Percentiles rank a stretch among this genome's conserved stretches.
phyloP scores from a whole-genome alignment of 2,113 vertebrate species.

The Edolisoma coerulescens region DNA sequence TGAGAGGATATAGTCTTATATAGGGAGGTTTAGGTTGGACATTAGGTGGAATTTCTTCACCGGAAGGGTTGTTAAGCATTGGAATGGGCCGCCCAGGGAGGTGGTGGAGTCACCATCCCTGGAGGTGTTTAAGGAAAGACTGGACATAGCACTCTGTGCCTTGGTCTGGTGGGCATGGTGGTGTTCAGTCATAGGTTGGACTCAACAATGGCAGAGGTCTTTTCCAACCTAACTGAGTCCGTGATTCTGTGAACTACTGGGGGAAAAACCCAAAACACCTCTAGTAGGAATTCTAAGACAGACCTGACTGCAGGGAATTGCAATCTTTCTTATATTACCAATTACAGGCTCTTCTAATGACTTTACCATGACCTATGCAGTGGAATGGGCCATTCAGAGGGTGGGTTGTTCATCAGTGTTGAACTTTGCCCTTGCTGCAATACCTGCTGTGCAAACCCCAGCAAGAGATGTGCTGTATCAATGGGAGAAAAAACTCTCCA shows the following conservation, averaged over 20 bases:
- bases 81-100: neutral
- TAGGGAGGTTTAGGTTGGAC: neutral
- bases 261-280: neutral
- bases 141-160: neutral
- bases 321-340: neutral
- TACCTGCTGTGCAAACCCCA: neutral
- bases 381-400: neutral
- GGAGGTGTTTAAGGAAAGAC: neutral
- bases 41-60: neutral
- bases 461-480: neutral
- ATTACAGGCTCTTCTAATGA: neutral
- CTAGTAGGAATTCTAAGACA: neutral
- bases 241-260: neutral
- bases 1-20: neutral
- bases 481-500: neutral
- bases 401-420: neutral
- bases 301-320: neutral
- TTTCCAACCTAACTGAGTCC: neutral
- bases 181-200: neutral
- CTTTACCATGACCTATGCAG: neutral
- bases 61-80: neutral
- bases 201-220: neutral
- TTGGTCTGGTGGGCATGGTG: rapidly evolving
- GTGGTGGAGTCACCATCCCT: neutral
- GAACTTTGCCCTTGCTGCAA: neutral